Percentiles rank a stretch among this genome's conserved stretches.
Conservation (phyloP, 2,113 vertebrate species). For the Menidia beryllina region DNA sequence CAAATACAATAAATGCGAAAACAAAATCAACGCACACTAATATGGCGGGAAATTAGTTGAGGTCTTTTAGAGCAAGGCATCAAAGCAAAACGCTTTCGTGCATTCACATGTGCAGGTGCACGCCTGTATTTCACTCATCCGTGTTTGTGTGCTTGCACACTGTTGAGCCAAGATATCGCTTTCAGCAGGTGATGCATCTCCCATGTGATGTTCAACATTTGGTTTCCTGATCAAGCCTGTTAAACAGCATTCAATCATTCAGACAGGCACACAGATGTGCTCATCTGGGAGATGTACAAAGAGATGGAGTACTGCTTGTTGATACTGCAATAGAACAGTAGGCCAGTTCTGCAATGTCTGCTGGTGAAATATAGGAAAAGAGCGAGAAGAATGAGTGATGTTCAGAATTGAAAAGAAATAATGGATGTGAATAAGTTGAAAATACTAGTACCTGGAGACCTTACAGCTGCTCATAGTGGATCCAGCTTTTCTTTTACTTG, state of each 20-base stretch:
- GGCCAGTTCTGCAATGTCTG: background rate
- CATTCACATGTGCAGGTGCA: slow-evolving; percentile 5
- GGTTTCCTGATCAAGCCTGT: slow-evolving; percentile 74
- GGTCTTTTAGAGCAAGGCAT: background rate
- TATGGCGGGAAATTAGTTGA: background rate
- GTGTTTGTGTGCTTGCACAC: slow-evolving; percentile 43
- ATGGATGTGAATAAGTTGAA: background rate
- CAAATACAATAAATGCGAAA: background rate
- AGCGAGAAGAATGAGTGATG: background rate
- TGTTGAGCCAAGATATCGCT: slow-evolving; percentile 43
- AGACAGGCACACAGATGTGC: slow-evolving; percentile 71
- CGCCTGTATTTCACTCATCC: slow-evolving; percentile 34
- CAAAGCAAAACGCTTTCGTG: slow-evolving; percentile 8
- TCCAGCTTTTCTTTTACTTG: too few species aligned
- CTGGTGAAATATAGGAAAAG: background rate
- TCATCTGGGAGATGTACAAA: slow-evolving; percentile 49
- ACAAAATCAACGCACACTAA: background rate
- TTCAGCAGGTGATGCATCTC: slow-evolving; percentile 72
- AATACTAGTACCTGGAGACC: background rate
- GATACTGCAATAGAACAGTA: background rate
- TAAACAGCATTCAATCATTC: slow-evolving; percentile 64
- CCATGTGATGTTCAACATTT: slow-evolving; percentile 73
- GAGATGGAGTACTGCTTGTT: slow-evolving; percentile 18
- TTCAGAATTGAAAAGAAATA: slow-evolving; percentile 16
- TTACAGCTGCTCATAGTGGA: background rate